Evolutionary conservation across 2,797 vertebrate genomes (phyloP).

Genomic region (Sphenopsis melanotis): DNA sequence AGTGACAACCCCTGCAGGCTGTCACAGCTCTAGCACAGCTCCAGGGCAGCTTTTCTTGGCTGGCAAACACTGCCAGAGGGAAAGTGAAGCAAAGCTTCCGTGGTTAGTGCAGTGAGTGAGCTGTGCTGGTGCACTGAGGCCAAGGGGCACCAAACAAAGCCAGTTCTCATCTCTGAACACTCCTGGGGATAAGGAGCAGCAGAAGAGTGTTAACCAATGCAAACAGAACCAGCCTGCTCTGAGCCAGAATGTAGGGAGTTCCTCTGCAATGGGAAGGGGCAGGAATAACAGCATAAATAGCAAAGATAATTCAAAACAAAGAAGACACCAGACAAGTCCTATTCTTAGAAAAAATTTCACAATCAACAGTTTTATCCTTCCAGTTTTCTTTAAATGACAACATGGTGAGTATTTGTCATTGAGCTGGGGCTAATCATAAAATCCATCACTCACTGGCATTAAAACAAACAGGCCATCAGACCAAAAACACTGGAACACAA

Average conservation of each 20-base stretch:
- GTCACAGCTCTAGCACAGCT: not conserved
- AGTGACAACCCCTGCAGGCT: not conserved
- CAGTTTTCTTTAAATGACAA: not conserved
- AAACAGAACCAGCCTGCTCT: not conserved
- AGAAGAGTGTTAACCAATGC: not conserved
- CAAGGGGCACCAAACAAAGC: not conserved
- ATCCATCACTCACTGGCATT: not conserved
- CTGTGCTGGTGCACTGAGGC: not conserved
- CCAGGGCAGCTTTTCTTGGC: not conserved
- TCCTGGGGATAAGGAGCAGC: not conserved
- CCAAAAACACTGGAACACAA: not conserved
- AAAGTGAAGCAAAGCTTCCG: fast-evolving
- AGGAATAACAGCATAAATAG: not conserved
- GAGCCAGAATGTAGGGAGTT: not conserved
- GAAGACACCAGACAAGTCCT: not conserved
- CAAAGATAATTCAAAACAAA: not conserved
- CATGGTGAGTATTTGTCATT: not conserved
- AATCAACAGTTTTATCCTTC: not conserved
- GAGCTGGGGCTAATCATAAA: not conserved
- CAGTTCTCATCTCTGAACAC: not conserved
- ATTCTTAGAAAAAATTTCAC: not conserved
- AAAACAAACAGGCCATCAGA: not conserved
- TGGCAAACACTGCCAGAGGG: not conserved
- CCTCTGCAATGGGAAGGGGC: not conserved
- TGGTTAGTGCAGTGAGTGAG: not conserved